Evolutionary conservation across 2,888 invertebrate genomes (phyloP), one percentile per base, ranked within the genome.

Genomic region (Endomychus coccineus): DNA sequence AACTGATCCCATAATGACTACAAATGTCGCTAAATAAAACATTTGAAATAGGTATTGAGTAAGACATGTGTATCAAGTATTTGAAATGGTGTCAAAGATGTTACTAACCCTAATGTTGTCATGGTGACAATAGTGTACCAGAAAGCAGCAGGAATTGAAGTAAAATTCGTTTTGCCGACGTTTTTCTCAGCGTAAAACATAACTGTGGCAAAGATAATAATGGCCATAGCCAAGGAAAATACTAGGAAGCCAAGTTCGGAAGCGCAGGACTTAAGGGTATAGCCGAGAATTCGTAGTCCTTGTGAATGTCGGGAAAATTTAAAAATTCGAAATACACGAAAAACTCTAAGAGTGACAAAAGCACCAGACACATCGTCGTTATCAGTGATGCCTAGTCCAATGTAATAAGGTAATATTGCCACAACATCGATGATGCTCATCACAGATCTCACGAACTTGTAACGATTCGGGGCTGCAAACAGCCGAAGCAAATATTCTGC

Each of bases 111-210:
- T 49, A 97, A 71, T 31, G 97, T 97, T 42, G 97, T 97, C 95
- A 98, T 98, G 52, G 98, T 99, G 62, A 99, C 98, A 62, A 99
- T 98, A 62, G 98, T 98, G 75, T 98, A 98, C 98, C 98, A 99
- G 71, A 98, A 98, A 52, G 98, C 96, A 36, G 96, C 94, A 41
- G 98, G 98, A 72, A 99, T 99, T 66, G 95, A 96, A 46, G 94
- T 97, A 75, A 99, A 99, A 68, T 89, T 89, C 36, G 97, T 97
- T 56, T 86, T 85, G 57, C 83, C 83, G 50, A 94, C 96, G 67
- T 96, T 96, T 73, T 98, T 98, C 76, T 99, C 98, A 33, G 97
- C 96, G 74, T 99, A 99, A 75, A 94, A 99, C 96, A 99, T 99
- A 55, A 99, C 95, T 23, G 98, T 99, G 46, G 98, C 97, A 69